Base-by-base conservation (phyloP, 2,888 invertebrate genomes). In the Andrena marginata region DNA sequence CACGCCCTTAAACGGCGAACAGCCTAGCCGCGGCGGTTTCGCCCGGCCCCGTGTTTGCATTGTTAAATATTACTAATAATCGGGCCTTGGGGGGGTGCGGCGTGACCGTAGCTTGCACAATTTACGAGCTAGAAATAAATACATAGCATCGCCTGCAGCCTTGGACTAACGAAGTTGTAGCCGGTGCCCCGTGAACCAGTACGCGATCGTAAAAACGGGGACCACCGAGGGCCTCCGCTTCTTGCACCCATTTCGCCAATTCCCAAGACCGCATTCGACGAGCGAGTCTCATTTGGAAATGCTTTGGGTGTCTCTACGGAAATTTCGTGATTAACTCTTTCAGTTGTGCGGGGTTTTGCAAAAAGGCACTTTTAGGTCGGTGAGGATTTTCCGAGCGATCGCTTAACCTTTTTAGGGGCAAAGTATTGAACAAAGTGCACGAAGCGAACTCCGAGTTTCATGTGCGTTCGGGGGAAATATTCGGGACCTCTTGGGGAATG, bases 21-120 rank as follows among this genome's bases (percentile, higher is more conserved):
- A 42, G n/a, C 23, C 73, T 56, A 42, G n/a, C 31, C 73, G 49
- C 72, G 68, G 42, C 13, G 65, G 49, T 51, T 42, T 29, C 35
- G 69, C 26, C 26, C 59, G 31, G 49, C 26, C 56, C 49, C 20
- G 16, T 75, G 60, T 72, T 72, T 77, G 70, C 74, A 77, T 79
- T 84, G 70, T 77, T 80, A 77, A 85, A 84, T 84, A 75, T 80
- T 76, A 70, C 73, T 78, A 84, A 85, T 84, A 78, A 84, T 76
- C 75, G 74, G 20, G 68, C 69, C 59, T 6, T 16, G 42, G 42
- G 60, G 60, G 70, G 51, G 56, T 70, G 60, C 42, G 80, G 51
- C 64, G 62, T 35, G 48, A 56, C 54, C 64, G 13, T 60, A 60
- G 73, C 42, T 83, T 75, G 84, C 69, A 79, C 76, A 79, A 84